These are phyloP conservation scores for Macrotis lagotis DNA, from an alignment of 2,113 vertebrate genomes.

Conservation along the genomic window DNA sequence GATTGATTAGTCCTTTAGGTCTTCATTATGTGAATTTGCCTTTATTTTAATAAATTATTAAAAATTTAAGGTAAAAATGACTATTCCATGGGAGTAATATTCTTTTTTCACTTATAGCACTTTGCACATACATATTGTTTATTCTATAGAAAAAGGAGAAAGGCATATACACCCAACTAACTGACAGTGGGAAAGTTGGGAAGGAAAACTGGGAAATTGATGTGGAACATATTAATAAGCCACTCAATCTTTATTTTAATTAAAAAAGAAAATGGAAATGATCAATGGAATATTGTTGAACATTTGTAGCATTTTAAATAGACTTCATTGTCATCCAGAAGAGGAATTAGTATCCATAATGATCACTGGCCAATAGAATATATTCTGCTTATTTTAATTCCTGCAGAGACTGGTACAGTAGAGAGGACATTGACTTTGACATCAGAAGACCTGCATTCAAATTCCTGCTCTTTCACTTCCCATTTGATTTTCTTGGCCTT, in stretches of 20 bases:
- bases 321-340: neutral
- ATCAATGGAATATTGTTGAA: neutral
- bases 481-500: neutral
- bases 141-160: neutral
- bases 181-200: neutral
- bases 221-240: neutral
- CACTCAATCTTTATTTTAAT: neutral
- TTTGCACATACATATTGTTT: neutral
- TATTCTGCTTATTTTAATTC: neutral
- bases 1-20: neutral
- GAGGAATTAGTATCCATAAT: neutral
- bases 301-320: neutral
- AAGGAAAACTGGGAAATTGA: neutral
- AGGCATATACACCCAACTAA: neutral
- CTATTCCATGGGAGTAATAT: neutral
- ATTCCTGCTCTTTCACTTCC: neutral
- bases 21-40: neutral
- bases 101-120: too few species aligned
- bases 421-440: neutral
- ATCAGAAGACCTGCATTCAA: neutral
- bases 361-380: neutral
- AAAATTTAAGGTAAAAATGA: neutral
- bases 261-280: neutral
- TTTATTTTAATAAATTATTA: neutral
- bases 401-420: neutral